A percentile compares a stretch with the other conserved stretches of the same genome.
phyloP scores from a whole-genome alignment of 2,888 invertebrate species.

The Zhuqinia jingwanae region DNA sequence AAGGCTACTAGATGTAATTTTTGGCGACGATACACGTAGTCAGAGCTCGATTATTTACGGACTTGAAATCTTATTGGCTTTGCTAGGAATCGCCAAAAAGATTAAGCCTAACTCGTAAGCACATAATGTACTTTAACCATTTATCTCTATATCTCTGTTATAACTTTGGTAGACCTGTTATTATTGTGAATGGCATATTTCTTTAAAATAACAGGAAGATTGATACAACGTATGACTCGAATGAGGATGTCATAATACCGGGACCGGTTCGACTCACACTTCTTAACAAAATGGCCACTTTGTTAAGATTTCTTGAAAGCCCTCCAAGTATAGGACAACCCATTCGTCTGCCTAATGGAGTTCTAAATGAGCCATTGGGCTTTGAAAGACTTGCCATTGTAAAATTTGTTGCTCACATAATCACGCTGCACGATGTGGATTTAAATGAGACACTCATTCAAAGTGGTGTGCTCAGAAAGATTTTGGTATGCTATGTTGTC shows the following conservation, averaged over 20 bases:
- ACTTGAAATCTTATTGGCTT: constrained; percentile 76
- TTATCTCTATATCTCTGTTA: neutral
- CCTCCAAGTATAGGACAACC: constrained; percentile 58
- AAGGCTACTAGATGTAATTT: constrained; percentile 88
- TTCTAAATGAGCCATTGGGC: constrained; percentile 89
- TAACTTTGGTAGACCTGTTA: neutral
- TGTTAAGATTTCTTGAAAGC: constrained; percentile 64
- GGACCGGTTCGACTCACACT: constrained; percentile 35
- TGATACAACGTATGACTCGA: constrained; percentile 59
- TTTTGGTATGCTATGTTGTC: constrained; percentile 61
- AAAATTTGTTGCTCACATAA: constrained; percentile 88
- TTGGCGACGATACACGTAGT: constrained; percentile 84
- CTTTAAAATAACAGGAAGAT: constrained; percentile 35
- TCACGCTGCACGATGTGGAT: constrained; percentile 87
- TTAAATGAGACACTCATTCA: constrained; percentile 82
- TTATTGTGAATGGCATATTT: neutral
- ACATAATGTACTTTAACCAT: neutral
- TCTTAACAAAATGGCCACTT: constrained; percentile 53
- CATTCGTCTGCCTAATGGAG: constrained; percentile 84
- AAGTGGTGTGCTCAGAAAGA: constrained; percentile 65
- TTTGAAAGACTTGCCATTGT: constrained; percentile 90
- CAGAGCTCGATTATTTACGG: constrained; percentile 82
- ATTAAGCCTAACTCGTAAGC: constrained; percentile 75
- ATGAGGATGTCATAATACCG: constrained; percentile 64
- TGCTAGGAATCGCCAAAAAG: constrained; percentile 76